A percentile compares a stretch with the other conserved stretches of the same genome.
phyloP scores from a whole-genome alignment of 1,140 invertebrate genomes.

The Drosophila kepulauana region DNA sequence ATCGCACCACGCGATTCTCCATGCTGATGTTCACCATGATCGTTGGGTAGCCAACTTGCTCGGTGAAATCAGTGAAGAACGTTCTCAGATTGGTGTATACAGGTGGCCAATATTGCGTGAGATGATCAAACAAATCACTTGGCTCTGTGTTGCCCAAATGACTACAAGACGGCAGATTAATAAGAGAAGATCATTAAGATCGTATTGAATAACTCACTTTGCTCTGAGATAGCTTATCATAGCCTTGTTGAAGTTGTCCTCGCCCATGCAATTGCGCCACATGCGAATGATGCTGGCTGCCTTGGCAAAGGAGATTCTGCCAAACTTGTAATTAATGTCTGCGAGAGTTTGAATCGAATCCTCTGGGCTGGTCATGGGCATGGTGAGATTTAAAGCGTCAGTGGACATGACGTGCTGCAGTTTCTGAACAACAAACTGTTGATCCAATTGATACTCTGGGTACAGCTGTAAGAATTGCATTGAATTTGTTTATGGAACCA shows the following conservation, averaged over 20 bases:
- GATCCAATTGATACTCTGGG: conserved; percentile 85
- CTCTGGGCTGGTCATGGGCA: conserved; percentile 86
- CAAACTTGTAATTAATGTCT: conserved; percentile 86
- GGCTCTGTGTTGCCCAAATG: conserved; percentile 39
- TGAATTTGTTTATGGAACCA: background rate
- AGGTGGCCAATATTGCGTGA: conserved; percentile 35
- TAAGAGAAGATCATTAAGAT: background rate
- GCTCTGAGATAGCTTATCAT: conserved; percentile 87
- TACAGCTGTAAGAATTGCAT: conserved; percentile 51
- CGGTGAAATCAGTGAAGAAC: conserved; percentile 91
- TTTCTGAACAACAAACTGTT: conserved; percentile 87
- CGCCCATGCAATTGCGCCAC: conserved; percentile 89
- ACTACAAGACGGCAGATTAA: background rate
- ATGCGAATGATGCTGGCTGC: conserved; percentile 90
- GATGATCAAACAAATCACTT: conserved; percentile 32
- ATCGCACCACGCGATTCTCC: background rate
- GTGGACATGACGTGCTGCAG: conserved; percentile 87
- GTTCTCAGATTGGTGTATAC: conserved; percentile 32
- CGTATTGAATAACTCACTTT: conserved; percentile 73
- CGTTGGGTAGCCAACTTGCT: conserved; percentile 95
- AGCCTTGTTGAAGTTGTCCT: conserved; percentile 87
- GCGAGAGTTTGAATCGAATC: conserved; percentile 78
- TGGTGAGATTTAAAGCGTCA: conserved; percentile 88
- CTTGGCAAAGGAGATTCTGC: conserved; percentile 87
- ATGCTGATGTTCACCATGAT: conserved; percentile 86